phyloP scores from a whole-genome alignment of 2,113 vertebrate genomes.

The Panthera uncia region DNA sequence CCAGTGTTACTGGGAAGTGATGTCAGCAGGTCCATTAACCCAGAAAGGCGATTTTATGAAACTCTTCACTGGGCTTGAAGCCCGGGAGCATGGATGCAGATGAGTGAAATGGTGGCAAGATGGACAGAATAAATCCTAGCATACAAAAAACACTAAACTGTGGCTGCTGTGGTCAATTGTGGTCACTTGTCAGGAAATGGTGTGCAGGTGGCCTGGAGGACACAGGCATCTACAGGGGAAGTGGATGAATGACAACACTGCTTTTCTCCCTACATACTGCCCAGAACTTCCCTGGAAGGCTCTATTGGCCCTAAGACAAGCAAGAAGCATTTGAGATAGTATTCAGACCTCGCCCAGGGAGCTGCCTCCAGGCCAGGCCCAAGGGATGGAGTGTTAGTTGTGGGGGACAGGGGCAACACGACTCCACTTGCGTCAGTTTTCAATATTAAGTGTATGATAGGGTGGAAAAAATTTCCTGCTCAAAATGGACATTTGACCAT shows the following conservation, averaged over 20 bases:
- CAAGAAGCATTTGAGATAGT: neutral
- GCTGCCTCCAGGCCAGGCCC: neutral
- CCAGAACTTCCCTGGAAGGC: neutral
- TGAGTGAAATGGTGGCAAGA: too few species aligned
- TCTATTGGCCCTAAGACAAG: neutral
- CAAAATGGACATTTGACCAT: neutral
- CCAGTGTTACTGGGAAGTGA: neutral
- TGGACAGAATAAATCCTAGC: neutral
- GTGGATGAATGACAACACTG: neutral
- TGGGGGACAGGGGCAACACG: too few species aligned
- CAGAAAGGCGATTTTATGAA: neutral
- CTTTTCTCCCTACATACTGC: neutral
- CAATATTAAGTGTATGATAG: neutral
- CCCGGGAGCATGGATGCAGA: rapidly evolving
- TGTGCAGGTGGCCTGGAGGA: neutral
- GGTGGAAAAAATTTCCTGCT: neutral
- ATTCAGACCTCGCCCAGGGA: neutral
- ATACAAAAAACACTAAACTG: neutral
- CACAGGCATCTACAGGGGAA: too few species aligned
- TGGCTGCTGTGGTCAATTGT: neutral
- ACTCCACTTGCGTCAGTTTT: neutral
- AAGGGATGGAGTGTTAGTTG: neutral
- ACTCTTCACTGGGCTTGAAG: neutral
- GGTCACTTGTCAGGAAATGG: neutral
- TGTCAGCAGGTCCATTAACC: neutral